Evolutionary conservation across 1,140 invertebrate genomes (phyloP).

Genomic region (Pogonomyrmex barbatus): DNA sequence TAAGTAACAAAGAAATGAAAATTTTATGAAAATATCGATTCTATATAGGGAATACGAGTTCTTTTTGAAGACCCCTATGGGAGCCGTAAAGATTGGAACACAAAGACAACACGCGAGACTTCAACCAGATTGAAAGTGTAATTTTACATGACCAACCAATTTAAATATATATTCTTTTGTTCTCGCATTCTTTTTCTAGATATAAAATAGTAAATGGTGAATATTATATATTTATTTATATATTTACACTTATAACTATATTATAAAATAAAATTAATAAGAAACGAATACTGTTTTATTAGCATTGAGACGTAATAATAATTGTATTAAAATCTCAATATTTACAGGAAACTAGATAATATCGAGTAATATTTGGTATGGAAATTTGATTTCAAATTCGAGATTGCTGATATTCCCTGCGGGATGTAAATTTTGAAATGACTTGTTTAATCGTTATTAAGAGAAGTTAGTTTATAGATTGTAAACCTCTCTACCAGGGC

Average conservation of each 20-base stretch:
- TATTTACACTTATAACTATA: neutral
- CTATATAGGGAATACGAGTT: conserved; percentile 18
- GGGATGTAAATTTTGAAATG: conserved; percentile 14
- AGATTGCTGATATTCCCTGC: neutral
- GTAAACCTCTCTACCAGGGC: conserved; percentile 6
- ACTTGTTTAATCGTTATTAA: conserved; percentile 35
- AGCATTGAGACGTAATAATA: neutral
- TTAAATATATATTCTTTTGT: conserved; percentile 12
- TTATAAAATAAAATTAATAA: neutral
- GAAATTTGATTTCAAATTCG: neutral
- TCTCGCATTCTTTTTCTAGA: neutral
- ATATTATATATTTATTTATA: conserved; percentile 12
- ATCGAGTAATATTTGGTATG: neutral
- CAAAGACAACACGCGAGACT: conserved; percentile 16
- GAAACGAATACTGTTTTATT: neutral
- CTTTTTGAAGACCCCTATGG: neutral
- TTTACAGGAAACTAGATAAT: neutral
- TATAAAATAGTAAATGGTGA: conserved; percentile 10
- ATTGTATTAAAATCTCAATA: neutral
- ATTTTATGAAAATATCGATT: conserved; percentile 44
- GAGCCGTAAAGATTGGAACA: conserved; percentile 34
- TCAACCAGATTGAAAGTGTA: neutral
- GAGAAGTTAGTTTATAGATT: conserved; percentile 23
- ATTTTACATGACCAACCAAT: conserved; percentile 22
- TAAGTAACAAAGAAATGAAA: conserved; percentile 27